Percentiles rank a stretch among this genome's conserved stretches.
phyloP scores from a whole-genome alignment of 1,140 invertebrate species.

The Daktulosphaira vitifoliae region DNA sequence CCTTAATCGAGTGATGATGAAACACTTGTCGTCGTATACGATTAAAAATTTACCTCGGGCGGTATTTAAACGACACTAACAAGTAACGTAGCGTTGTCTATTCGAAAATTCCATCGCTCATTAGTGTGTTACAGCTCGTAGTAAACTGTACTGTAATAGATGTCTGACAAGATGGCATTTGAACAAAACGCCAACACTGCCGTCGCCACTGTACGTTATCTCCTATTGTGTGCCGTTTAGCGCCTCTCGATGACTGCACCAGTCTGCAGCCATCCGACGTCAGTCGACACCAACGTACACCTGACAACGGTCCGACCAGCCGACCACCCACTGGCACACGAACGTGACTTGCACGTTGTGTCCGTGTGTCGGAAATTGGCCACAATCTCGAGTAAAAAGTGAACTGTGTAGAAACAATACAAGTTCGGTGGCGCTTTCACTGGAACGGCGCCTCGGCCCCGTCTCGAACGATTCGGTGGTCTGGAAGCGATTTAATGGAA shows the following conservation, averaged over 20 bases:
- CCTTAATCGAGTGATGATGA: too few relatives aligned
- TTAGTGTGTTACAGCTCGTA: too few relatives aligned
- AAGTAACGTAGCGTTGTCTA: too few relatives aligned
- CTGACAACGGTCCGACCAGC: neutral
- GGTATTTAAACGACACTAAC: too few relatives aligned
- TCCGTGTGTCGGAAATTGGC: conserved; percentile 1
- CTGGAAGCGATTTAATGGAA: neutral
- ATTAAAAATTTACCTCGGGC: too few relatives aligned
- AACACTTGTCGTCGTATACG: too few relatives aligned
- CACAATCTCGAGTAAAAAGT: conserved; percentile 12
- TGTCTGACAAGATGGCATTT: too few relatives aligned
- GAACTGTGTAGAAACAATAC: conserved; percentile 12
- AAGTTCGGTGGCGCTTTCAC: conserved; percentile 32
- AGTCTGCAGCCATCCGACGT: neutral
- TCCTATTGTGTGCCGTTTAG: conserved; percentile 6
- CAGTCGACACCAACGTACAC: conserved; percentile 4
- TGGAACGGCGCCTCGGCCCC: conserved; percentile 5
- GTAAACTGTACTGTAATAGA: too few relatives aligned
- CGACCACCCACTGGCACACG: conserved; percentile 30
- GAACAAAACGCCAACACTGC: neutral
- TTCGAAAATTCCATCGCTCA: too few relatives aligned
- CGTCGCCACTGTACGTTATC: neutral
- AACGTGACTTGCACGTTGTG: conserved; percentile 16
- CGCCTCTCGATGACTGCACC: neutral
- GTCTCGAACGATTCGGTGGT: neutral